A percentile compares a stretch with the other conserved stretches of the same genome.
Conservation (phyloP, 2,113 vertebrate species). For the Bubo bubo region DNA sequence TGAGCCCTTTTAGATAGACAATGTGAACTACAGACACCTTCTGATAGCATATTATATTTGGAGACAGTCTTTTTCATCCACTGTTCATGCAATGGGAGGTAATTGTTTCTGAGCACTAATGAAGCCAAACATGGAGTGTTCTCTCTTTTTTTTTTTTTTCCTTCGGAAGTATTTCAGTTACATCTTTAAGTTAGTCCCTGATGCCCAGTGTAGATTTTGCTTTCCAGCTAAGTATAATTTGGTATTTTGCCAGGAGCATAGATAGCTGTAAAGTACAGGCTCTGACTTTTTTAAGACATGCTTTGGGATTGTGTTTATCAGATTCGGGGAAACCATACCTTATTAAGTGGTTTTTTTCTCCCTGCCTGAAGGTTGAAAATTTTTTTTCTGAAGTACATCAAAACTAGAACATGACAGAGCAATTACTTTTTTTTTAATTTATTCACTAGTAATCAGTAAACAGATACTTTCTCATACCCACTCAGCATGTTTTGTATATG, state of each 20-base stretch:
- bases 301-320: slow-evolving; percentile 14
- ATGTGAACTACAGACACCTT: neutral
- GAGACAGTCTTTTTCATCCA: neutral
- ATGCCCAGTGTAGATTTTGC: slow-evolving; percentile 23
- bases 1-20: neutral
- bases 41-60: neutral
- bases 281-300: slow-evolving; percentile 14
- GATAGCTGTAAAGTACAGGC: neutral
- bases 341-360: neutral
- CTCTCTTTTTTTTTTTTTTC: neutral
- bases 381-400: neutral
- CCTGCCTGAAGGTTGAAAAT: neutral
- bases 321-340: neutral
- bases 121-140: neutral
- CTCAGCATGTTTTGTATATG: neutral
- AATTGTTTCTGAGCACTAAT: neutral
- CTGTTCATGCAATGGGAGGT: neutral
- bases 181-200: neutral
- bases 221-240: slow-evolving; percentile 39
- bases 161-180: neutral
- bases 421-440: neutral
- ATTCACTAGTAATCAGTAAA: neutral
- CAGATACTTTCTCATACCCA: neutral
- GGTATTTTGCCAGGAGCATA: slow-evolving; percentile 29
- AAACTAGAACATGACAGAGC: neutral